These are phyloP conservation scores for Gari tellinella DNA, from an alignment of 2,888 invertebrate species.

Conservation along the genomic window DNA sequence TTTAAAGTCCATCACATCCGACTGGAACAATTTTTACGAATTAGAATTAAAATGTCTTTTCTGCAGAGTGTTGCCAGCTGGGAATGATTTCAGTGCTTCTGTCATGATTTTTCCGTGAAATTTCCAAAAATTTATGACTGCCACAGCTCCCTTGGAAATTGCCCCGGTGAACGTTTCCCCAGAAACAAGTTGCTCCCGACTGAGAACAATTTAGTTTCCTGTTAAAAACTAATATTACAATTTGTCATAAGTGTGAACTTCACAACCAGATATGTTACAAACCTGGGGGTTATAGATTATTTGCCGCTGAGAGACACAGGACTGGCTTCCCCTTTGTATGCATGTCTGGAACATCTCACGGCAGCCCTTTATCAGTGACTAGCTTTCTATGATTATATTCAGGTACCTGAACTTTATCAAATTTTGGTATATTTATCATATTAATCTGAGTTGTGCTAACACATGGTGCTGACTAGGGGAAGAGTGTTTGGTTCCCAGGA, in stretches of 20 bases:
- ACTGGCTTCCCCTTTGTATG: background rate
- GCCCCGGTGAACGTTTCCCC: too few relatives aligned
- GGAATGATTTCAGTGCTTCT: too few relatives aligned
- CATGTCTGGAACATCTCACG: constrained; percentile 2
- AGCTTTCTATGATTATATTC: constrained; percentile 15
- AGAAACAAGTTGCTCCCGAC: constrained; percentile 7
- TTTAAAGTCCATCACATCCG: too few relatives aligned
- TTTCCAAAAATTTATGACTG: too few relatives aligned
- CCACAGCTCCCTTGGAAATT: too few relatives aligned
- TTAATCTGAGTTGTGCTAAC: constrained; percentile 27
- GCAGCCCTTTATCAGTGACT: constrained; percentile 4
- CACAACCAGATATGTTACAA: constrained; percentile 4
- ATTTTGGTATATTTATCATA: constrained; percentile 41
- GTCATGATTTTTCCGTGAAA: too few relatives aligned
- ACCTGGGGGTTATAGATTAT: constrained; percentile 19
- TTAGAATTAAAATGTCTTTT: too few relatives aligned
- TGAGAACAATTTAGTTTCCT: constrained; percentile 45
- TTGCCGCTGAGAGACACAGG: constrained; percentile 18
- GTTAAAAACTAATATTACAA: constrained; percentile 57
- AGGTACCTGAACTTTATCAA: constrained; percentile 28
- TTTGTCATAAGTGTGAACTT: constrained; percentile 61
- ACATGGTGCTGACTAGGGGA: constrained; percentile 3
- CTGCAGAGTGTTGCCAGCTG: too few relatives aligned
- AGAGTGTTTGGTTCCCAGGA: constrained; percentile 2
- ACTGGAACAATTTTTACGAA: too few relatives aligned